phyloP scores from a whole-genome alignment of 2,888 invertebrate species.

The Anaspis maculata region DNA sequence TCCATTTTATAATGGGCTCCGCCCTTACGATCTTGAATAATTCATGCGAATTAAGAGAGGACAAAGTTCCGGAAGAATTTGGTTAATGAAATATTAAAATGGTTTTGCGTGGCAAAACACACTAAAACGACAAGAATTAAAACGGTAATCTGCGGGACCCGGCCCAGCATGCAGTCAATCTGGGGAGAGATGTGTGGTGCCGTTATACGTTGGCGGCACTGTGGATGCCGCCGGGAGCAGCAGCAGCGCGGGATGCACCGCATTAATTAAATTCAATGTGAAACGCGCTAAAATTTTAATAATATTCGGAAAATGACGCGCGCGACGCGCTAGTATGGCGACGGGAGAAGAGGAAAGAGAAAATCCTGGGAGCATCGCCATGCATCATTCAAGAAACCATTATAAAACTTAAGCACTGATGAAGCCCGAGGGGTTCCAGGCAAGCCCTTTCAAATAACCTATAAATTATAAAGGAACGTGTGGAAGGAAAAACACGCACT shows the following conservation, averaged over 20 bases:
- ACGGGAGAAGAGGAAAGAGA: too few species aligned
- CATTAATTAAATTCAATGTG: slow-evolving; percentile 24
- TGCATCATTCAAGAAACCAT: slow-evolving; percentile 32
- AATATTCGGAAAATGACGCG: slow-evolving; percentile 24
- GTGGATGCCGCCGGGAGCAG: too few species aligned
- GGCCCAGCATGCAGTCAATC: too few species aligned
- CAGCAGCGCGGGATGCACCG: slow-evolving; percentile 17
- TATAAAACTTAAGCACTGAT: slow-evolving; percentile 32
- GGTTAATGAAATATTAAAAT: slow-evolving; percentile 28
- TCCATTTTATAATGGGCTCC: slow-evolving; percentile 16
- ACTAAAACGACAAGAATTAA: slow-evolving; percentile 20
- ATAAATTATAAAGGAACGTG: slow-evolving; percentile 25
- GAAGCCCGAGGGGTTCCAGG: slow-evolving; percentile 24
- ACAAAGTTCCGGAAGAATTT: slow-evolving; percentile 24
- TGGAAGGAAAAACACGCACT: too few species aligned
- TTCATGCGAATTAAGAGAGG: slow-evolving; percentile 25
- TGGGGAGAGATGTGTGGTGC: too few species aligned
- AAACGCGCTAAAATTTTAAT: slow-evolving; percentile 29
- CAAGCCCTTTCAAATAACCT: slow-evolving; percentile 25
- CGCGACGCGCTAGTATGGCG: slow-evolving; percentile 5
- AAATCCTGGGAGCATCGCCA: slow-evolving; percentile 18
- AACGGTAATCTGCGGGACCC: slow-evolving; percentile 19
- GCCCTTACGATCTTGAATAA: slow-evolving; percentile 19
- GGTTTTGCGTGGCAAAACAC: slow-evolving; percentile 20
- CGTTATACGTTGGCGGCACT: too few species aligned